Percentiles rank a stretch among this genome's conserved stretches.
Conservation (phyloP, 2,797 vertebrate species). For the Miichthys miiuy region DNA sequence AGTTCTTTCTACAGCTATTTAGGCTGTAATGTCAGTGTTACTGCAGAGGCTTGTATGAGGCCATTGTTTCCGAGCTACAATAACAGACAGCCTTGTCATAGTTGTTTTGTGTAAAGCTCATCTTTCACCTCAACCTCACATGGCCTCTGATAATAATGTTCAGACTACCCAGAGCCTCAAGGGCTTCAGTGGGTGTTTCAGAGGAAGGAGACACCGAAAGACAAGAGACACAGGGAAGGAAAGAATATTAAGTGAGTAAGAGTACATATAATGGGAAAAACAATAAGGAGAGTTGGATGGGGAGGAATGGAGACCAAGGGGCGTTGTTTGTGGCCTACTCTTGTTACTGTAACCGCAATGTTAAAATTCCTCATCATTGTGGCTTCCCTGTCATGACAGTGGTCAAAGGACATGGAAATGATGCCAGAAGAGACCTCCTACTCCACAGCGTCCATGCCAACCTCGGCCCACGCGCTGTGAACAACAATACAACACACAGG, state of each 20-base stretch:
- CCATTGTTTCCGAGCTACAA: constrained; percentile 60
- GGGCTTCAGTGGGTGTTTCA: constrained; percentile 58
- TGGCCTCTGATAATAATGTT: constrained; percentile 67
- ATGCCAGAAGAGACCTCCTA: constrained; percentile 61
- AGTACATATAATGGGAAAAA: constrained; percentile 69
- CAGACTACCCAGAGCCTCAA: constrained; percentile 60
- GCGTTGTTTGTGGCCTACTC: constrained; percentile 68
- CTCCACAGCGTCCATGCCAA: constrained; percentile 54
- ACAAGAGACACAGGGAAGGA: constrained; percentile 52
- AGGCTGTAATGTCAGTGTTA: constrained; percentile 49
- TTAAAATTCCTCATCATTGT: constrained; percentile 73
- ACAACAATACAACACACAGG: constrained; percentile 42
- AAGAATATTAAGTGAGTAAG: constrained; percentile 61
- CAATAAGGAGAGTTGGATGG: constrained; percentile 59
- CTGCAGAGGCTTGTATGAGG: constrained; percentile 46
- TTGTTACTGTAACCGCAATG: constrained; percentile 66
- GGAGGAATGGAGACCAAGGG: constrained; percentile 47
- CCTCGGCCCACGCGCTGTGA: constrained; percentile 32
- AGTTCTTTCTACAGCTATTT: constrained; percentile 44
- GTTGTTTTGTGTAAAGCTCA: constrained; percentile 64
- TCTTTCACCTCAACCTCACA: constrained; percentile 72
- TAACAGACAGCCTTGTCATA: constrained; percentile 61
- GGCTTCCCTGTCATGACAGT: constrained; percentile 66
- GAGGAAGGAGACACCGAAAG: constrained; percentile 59
- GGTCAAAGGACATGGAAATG: constrained; percentile 62